Evolutionary conservation across 2,888 invertebrate species (phyloP).

Genomic region (Acanthosepion esculentum): DNA sequence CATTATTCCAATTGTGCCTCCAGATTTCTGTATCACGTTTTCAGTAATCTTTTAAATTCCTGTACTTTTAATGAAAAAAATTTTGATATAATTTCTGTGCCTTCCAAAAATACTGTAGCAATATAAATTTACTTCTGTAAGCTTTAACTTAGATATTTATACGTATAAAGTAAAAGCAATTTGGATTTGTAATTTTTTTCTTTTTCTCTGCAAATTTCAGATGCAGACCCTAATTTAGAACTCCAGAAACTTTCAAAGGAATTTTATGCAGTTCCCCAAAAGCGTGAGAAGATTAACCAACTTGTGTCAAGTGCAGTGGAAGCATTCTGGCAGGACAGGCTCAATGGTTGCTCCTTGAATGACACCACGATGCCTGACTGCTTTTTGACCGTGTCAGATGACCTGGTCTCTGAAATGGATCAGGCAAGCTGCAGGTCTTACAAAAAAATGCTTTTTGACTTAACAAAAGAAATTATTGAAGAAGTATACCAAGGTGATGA

Average conservation of each 20-base stretch:
- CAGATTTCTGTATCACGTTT: too few relatives aligned
- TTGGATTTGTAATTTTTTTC: neutral
- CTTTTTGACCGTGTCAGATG: slow-evolving; percentile 59
- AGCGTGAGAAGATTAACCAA: slow-evolving; percentile 63
- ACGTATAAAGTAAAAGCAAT: too few relatives aligned
- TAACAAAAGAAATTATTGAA: slow-evolving; percentile 72
- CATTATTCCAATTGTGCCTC: too few relatives aligned
- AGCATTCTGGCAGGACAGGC: slow-evolving; percentile 66
- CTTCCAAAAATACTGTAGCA: too few relatives aligned
- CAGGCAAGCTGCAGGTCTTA: slow-evolving; percentile 67
- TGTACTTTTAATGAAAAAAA: too few relatives aligned
- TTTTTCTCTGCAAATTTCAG: slow-evolving; percentile 50
- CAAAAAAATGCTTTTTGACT: slow-evolving; percentile 72
- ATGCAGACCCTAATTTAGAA: slow-evolving; percentile 46
- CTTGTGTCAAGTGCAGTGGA: slow-evolving; percentile 67
- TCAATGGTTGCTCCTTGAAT: slow-evolving; percentile 67
- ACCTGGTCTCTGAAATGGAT: slow-evolving; percentile 57
- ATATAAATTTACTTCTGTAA: too few relatives aligned
- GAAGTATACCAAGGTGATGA: slow-evolving; percentile 70
- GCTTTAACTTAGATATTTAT: too few relatives aligned
- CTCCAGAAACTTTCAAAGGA: slow-evolving; percentile 58
- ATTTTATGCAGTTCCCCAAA: slow-evolving; percentile 69
- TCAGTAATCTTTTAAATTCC: too few relatives aligned
- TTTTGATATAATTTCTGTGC: too few relatives aligned
- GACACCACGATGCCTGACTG: slow-evolving; percentile 61